Percentiles rank a stretch among this genome's conserved stretches.
phyloP scores from a whole-genome alignment of 1,140 invertebrate species.

The Matsumurasca onukii region DNA sequence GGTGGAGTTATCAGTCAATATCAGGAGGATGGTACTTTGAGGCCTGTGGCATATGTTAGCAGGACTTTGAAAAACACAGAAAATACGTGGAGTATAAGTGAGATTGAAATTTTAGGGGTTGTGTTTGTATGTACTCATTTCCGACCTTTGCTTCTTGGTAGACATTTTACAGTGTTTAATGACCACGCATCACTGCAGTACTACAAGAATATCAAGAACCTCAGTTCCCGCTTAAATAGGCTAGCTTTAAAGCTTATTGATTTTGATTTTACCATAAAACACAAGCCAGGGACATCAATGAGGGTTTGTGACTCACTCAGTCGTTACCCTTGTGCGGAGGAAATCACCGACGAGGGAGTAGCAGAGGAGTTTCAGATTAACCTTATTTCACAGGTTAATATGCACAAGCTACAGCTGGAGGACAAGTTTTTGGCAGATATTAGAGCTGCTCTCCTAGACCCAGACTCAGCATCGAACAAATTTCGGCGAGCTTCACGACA shows the following conservation, averaged over 20 bases:
- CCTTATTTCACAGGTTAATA: not conserved
- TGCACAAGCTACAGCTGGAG: not conserved
- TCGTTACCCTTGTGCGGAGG: not conserved
- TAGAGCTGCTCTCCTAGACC: not conserved
- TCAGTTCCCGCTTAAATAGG: not conserved
- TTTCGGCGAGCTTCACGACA: not conserved
- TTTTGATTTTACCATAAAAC: constrained; percentile 5
- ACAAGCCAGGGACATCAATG: constrained; percentile 1
- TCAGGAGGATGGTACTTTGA: not conserved
- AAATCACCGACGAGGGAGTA: too few species aligned
- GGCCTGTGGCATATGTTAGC: constrained; percentile 1
- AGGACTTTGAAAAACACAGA: not conserved
- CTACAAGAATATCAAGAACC: constrained; percentile 4
- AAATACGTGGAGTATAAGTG: not conserved
- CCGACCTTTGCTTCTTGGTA: not conserved
- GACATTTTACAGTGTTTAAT: not conserved
- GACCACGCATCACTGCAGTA: not conserved
- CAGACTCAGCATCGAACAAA: not conserved
- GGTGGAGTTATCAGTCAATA: not conserved
- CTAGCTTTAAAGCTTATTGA: not conserved
- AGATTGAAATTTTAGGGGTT: not conserved
- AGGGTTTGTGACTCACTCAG: not conserved
- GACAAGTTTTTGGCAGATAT: not conserved
- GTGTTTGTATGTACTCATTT: not conserved
- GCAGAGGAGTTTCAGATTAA: not conserved